Percentiles rank a stretch among this genome's conserved stretches.
Conservation (phyloP, 2,888 invertebrate genomes). For the Macrosoma leucophasiata region DNA sequence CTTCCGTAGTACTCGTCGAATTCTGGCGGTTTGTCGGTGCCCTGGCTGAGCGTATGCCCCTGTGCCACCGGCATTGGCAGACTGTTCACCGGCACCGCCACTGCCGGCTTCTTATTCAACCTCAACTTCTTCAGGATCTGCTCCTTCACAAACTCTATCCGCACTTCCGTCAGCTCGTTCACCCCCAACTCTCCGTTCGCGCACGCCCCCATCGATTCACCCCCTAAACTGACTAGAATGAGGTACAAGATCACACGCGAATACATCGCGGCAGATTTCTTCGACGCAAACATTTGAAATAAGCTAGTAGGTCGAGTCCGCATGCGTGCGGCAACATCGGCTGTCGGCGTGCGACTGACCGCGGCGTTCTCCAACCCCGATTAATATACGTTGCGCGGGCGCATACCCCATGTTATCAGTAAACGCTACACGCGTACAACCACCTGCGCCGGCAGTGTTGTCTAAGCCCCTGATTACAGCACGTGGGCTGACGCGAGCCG, state of each 20-base stretch:
- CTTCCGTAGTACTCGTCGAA: conserved; percentile 88
- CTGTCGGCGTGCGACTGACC: conserved; percentile 40
- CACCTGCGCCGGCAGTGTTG: not conserved
- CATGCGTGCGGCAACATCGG: conserved; percentile 47
- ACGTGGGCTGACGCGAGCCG: conserved; percentile 6
- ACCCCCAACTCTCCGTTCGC: conserved; percentile 59
- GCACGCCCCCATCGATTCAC: conserved; percentile 52
- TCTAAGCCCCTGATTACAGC: not conserved
- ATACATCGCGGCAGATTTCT: conserved; percentile 40
- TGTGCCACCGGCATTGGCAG: conserved; percentile 86
- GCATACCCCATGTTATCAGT: conserved; percentile 6
- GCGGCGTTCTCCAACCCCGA: conserved; percentile 15
- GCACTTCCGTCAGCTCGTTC: conserved; percentile 78
- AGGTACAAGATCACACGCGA: conserved; percentile 44
- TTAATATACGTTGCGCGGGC: conserved; percentile 21
- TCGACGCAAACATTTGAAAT: conserved; percentile 55
- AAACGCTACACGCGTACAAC: conserved; percentile 1
- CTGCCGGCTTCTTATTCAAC: conserved; percentile 82
- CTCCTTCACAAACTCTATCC: conserved; percentile 89
- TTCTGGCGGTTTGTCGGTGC: conserved; percentile 74
- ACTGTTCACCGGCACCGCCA: conserved; percentile 76
- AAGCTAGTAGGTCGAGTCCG: conserved; percentile 49
- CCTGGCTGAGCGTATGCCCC: conserved; percentile 78
- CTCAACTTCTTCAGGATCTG: conserved; percentile 88
- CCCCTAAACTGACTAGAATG: conserved; percentile 44